Evolutionary conservation across 2,888 invertebrate genomes (phyloP).

Genomic region (Pinctada fucata): DNA sequence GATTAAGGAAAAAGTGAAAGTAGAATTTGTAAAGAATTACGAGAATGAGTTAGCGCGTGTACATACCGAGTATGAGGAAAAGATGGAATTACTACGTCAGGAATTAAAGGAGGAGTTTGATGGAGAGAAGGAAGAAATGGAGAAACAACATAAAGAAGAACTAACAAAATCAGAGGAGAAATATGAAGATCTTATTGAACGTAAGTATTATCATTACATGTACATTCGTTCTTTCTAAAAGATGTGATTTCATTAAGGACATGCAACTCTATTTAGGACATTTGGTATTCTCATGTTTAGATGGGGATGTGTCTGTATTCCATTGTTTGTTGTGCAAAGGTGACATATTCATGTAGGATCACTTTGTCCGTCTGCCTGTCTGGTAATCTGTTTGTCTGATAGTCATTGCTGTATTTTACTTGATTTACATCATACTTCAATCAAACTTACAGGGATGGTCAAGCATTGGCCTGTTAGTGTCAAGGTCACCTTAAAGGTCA

Average conservation of each 20-base stretch:
- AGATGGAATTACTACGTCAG: slow-evolving; percentile 54
- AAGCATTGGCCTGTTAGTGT: no score
- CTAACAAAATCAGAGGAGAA: slow-evolving; percentile 61
- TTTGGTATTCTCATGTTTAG: no score
- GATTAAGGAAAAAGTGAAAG: slow-evolving; percentile 34
- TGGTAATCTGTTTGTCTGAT: no score
- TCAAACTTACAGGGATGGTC: no score
- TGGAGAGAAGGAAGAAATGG: slow-evolving; percentile 55
- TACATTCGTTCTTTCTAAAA: not conserved
- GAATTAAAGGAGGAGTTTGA: slow-evolving; percentile 56
- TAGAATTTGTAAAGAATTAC: slow-evolving; percentile 27
- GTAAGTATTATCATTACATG: slow-evolving; percentile 42
- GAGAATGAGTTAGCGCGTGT: slow-evolving; percentile 26
- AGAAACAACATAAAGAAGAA: slow-evolving; percentile 52
- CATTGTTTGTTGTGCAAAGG: no score
- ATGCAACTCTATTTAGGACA: no score
- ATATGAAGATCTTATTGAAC: slow-evolving; percentile 64
- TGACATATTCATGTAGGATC: no score
- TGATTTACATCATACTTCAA: no score
- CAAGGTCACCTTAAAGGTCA: no score
- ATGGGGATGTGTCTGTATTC: no score
- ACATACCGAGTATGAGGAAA: slow-evolving; percentile 55
- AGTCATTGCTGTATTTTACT: no score
- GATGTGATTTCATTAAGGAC: not conserved
- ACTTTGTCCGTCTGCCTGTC: no score